These are phyloP conservation scores for Sminthopsis crassicaudata DNA, from an alignment of 2,113 vertebrate species.

Conservation along the genomic window DNA sequence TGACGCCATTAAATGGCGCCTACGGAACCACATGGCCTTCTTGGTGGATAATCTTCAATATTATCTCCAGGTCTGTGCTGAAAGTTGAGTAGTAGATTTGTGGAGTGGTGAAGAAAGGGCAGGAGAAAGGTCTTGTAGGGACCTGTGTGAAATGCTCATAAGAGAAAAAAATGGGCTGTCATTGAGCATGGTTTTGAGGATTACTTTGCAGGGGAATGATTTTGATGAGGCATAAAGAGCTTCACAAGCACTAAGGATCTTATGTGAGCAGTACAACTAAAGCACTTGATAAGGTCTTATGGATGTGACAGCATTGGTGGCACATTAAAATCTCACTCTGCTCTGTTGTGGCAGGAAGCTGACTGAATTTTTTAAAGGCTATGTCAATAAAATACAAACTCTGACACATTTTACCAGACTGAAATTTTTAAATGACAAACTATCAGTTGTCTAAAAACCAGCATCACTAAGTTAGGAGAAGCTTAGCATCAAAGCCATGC, in stretches of 20 bases:
- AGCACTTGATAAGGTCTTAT: background rate
- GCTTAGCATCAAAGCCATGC: background rate
- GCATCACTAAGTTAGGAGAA: background rate
- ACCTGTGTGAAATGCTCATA: slow-evolving; percentile 14
- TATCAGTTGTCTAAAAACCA: background rate
- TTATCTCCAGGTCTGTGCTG: slow-evolving; percentile 92
- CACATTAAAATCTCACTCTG: background rate
- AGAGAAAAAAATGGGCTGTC: background rate
- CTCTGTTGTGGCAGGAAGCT: background rate
- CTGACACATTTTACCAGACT: background rate
- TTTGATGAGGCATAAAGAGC: background rate
- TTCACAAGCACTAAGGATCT: background rate
- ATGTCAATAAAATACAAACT: background rate
- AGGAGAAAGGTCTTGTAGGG: background rate
- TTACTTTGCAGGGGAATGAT: slow-evolving; percentile 33
- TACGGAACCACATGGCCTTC: slow-evolving; percentile 98
- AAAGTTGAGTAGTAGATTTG: background rate
- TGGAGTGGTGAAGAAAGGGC: background rate
- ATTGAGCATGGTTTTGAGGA: background rate
- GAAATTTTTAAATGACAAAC: background rate
- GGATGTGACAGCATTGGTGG: background rate
- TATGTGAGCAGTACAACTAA: background rate
- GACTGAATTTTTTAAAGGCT: background rate
- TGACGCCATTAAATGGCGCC: slow-evolving; percentile 93
- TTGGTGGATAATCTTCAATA: slow-evolving; percentile 98